Conservation (phyloP, 2,888 invertebrate genomes). For the Eudasyphora cyanicolor region DNA sequence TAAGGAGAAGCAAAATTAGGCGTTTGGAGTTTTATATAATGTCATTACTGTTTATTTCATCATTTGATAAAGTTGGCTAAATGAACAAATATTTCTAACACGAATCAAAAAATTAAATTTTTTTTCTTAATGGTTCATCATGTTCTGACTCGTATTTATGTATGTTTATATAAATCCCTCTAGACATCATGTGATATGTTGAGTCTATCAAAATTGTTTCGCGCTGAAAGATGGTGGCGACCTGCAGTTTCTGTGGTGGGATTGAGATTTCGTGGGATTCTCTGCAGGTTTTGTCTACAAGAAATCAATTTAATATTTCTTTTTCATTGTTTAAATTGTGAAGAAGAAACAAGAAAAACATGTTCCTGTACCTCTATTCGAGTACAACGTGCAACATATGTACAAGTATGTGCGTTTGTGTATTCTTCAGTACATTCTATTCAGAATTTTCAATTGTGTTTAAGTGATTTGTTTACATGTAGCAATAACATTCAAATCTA, state of each 20-base stretch:
- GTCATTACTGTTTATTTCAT: too few relatives aligned
- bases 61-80: too few relatives aligned
- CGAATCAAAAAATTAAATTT: too few relatives aligned
- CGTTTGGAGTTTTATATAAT: too few relatives aligned
- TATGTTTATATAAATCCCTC: background rate
- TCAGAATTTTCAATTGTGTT: slow-evolving; percentile 74
- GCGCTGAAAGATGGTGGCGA: slow-evolving; percentile 66
- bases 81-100: too few relatives aligned
- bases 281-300: background rate
- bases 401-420: background rate
- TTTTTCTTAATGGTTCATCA: too few relatives aligned
- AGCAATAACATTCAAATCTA: slow-evolving; percentile 67
- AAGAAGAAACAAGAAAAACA: too few relatives aligned
- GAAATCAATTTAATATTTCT: slow-evolving; percentile 13
- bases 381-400: background rate
- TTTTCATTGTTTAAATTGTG: background rate
- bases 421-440: slow-evolving; percentile 71
- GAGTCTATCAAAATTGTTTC: slow-evolving; percentile 67
- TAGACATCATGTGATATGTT: slow-evolving; percentile 44
- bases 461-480: slow-evolving; percentile 78
- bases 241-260: slow-evolving; percentile 58
- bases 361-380: too few relatives aligned
- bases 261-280: background rate
- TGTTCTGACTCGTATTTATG: too few relatives aligned
- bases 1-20: too few relatives aligned